Percentiles rank a stretch among this genome's conserved stretches.
phyloP scores from a whole-genome alignment of 2,888 invertebrate genomes.

The Sinhomidia bicolor region DNA sequence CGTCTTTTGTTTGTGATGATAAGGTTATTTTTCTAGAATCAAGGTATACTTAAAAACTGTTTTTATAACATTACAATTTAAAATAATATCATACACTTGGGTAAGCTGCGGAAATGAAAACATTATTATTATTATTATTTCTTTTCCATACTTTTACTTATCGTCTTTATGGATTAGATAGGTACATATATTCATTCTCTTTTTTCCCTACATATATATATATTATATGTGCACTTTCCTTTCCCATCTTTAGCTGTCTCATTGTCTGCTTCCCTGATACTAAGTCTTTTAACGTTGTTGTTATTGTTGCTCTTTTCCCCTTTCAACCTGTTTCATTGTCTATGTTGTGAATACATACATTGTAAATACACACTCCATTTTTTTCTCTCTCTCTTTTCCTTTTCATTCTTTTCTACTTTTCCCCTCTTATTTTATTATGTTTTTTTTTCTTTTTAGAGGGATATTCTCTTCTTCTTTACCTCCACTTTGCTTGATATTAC shows the following conservation, averaged over 20 bases:
- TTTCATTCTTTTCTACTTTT: constrained; percentile 21
- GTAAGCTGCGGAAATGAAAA: not conserved
- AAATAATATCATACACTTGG: constrained; percentile 34
- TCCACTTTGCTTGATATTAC: constrained; percentile 54
- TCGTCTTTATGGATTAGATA: constrained; percentile 22
- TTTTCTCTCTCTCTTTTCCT: constrained; percentile 34
- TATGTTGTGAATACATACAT: no score
- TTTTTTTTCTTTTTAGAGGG: constrained; percentile 13
- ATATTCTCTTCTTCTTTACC: constrained; percentile 54
- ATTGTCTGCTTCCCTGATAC: not conserved
- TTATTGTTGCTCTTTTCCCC: constrained; percentile 28
- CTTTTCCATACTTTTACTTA: constrained; percentile 12
- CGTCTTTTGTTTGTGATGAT: not conserved
- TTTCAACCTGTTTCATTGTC: constrained; percentile 10
- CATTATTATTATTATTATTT: no score
- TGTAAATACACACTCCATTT: not conserved
- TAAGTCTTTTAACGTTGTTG: not conserved
- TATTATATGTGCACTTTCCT: not conserved
- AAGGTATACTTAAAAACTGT: constrained; percentile 43
- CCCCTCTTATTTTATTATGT: constrained; percentile 41
- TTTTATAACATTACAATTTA: constrained; percentile 63
- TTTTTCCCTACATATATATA: not conserved
- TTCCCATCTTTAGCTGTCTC: not conserved
- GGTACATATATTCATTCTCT: not conserved
- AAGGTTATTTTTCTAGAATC: not conserved